Evolutionary conservation across 2,888 invertebrate species (phyloP), one percentile per base, ranked within the genome.

Genomic region (Aphidius colemani): DNA sequence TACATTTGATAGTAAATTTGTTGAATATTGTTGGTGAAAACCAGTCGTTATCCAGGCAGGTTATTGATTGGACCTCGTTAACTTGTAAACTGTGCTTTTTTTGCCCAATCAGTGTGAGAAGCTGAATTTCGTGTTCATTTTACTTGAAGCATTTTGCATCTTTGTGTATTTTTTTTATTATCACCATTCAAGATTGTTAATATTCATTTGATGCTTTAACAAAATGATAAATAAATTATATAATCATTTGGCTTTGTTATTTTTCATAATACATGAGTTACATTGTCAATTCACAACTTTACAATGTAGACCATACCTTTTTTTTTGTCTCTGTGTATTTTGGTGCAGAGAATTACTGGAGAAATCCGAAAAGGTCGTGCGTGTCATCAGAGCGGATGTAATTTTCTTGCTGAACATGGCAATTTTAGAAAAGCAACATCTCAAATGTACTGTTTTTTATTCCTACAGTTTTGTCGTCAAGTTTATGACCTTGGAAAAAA

Each of bases 1-100:
- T 30, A 8, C 30, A 6, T 50, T 39, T 60, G 70, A 62, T 62
- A 55, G 50, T 11, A n/a, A 48, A 50, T 46, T 55, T 49, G 13
- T 60, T 60, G 43, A 45, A 53, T 45, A 41, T 60, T 55, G 40
- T 62, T 55, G 48, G 46, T 59, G 50, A 63, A 76, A 75, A 75
- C 78, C 75, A 72, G 75, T 80, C 75, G 76, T 80, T 80, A 79
- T 75, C 76, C 73, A 63, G 48, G 46, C 57, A 57, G 18, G 76
- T 79, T 80, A 80, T 78, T 78, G 80, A 80, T 80, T 77, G 77
- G 72, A 70, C 72, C 75, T 76, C 75, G 77, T 78, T 77, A 78
- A 72, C 70, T 44, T 11, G 70, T 65, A 66, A 67, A 56, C 46
- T n/a, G 49, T 43, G 71, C 70, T 75, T 73, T 71, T 30, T 30